phyloP scores from a whole-genome alignment of 2,888 invertebrate genomes.

The Cosmorhoe ocellata region DNA sequence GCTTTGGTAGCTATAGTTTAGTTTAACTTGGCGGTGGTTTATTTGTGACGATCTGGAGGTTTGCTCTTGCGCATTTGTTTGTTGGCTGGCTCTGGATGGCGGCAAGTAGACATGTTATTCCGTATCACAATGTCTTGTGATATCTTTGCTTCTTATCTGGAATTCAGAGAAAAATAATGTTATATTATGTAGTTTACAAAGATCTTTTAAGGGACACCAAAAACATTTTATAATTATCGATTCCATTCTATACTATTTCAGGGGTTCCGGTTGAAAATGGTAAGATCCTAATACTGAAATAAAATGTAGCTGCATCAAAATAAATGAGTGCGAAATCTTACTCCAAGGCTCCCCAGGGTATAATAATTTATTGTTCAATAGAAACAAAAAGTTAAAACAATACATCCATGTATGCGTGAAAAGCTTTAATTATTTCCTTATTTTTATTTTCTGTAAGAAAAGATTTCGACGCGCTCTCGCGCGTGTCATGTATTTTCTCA shows the following conservation, averaged over 20 bases:
- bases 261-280: background rate
- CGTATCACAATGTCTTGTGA: slow-evolving; percentile 48
- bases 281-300: too few species aligned
- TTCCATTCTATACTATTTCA: background rate
- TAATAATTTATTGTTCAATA: too few species aligned
- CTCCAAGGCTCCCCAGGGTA: too few species aligned
- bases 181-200: background rate
- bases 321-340: too few species aligned
- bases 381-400: too few species aligned
- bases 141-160: slow-evolving; percentile 45
- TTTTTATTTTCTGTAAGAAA: slow-evolving; percentile 2
- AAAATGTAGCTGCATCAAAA: too few species aligned
- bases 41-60: slow-evolving; percentile 66
- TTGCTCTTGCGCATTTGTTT: slow-evolving; percentile 66
- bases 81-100: slow-evolving; percentile 47
- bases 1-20: slow-evolving; percentile 50
- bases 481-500: slow-evolving; percentile 20
- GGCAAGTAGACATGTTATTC: slow-evolving; percentile 66
- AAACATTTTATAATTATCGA: background rate
- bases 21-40: slow-evolving; percentile 42
- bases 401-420: background rate
- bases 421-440: background rate
- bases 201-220: too few species aligned
- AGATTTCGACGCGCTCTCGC: slow-evolving; percentile 23
- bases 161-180: slow-evolving; percentile 35